Conservation (phyloP, 2,888 invertebrate species). For the Melitaea athalia region DNA sequence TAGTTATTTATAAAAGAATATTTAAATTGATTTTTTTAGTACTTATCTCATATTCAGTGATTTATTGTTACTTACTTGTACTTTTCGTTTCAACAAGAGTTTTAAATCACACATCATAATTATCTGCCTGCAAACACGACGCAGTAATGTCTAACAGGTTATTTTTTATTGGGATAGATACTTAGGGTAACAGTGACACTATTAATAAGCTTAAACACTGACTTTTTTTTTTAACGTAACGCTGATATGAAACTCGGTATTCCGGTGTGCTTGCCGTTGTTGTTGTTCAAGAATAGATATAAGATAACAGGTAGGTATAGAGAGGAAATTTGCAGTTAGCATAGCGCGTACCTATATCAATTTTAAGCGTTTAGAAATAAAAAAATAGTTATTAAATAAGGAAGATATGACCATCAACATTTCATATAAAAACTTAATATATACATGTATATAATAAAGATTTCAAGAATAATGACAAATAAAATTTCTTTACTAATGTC, state of each 20-base stretch:
- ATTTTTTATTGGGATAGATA: constrained; percentile 10
- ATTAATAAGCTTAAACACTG: constrained; percentile 34
- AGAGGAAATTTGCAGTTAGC: neutral
- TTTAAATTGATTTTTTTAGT: too few relatives aligned
- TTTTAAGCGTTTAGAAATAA: neutral
- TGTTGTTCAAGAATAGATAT: constrained; percentile 27
- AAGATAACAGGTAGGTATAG: neutral
- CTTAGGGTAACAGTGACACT: constrained; percentile 22
- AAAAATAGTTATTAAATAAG: neutral
- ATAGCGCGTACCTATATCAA: neutral
- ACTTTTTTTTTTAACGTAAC: constrained; percentile 41
- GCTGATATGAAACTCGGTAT: constrained; percentile 37
- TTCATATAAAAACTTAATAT: constrained; percentile 12
- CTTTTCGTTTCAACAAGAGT: too few relatives aligned
- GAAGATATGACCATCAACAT: neutral
- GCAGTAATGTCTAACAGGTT: constrained; percentile 10
- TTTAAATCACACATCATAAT: too few relatives aligned
- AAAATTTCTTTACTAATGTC: neutral
- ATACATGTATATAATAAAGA: neutral
- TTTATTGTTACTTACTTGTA: too few relatives aligned
- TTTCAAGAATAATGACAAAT: neutral
- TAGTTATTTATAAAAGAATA: too few relatives aligned
- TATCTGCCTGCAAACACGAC: constrained; percentile 18
- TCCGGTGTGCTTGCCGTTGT: constrained; percentile 46
- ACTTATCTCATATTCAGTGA: too few relatives aligned